phyloP scores from a whole-genome alignment of 2,888 invertebrate genomes.

The Camptogramma bilineatum region DNA sequence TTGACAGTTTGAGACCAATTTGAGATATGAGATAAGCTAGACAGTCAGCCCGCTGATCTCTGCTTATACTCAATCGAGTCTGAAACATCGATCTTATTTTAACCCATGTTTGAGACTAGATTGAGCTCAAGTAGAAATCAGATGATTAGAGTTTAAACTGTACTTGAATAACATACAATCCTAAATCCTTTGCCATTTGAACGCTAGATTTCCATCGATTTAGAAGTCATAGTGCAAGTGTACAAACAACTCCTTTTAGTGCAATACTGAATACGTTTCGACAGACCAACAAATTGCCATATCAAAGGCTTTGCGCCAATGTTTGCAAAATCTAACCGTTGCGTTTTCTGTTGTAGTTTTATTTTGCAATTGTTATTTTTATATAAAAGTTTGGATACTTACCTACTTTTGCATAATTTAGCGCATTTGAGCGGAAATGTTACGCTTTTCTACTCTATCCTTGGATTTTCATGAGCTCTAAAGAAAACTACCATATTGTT shows the following conservation, averaged over 20 bases:
- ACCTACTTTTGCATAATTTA: conserved; percentile 1
- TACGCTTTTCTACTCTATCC: background rate
- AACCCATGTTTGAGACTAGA: background rate
- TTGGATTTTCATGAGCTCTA: background rate
- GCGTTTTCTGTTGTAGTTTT: conserved; percentile 34
- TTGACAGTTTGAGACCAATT: too few species aligned
- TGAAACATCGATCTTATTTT: too few species aligned
- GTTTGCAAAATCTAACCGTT: conserved; percentile 54
- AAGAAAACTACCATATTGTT: too few species aligned
- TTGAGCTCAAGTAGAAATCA: background rate
- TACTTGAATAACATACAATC: background rate
- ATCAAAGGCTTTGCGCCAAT: conserved; percentile 48
- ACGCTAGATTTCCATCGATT: conserved; percentile 8
- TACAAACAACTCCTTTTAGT: conserved; percentile 47
- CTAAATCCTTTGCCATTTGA: background rate
- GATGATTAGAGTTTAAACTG: background rate
- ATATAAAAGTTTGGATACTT: conserved; percentile 17
- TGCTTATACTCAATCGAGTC: too few species aligned
- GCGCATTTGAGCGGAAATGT: background rate
- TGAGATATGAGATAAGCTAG: too few species aligned
- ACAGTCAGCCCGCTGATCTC: too few species aligned
- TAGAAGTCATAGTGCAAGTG: conserved; percentile 24
- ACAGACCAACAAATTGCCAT: conserved; percentile 55
- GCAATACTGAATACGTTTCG: conserved; percentile 56
- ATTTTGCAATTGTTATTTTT: conserved; percentile 43